Evolutionary conservation across 2,113 vertebrate genomes (phyloP).

Genomic region (Myotis yumanensis): DNA sequence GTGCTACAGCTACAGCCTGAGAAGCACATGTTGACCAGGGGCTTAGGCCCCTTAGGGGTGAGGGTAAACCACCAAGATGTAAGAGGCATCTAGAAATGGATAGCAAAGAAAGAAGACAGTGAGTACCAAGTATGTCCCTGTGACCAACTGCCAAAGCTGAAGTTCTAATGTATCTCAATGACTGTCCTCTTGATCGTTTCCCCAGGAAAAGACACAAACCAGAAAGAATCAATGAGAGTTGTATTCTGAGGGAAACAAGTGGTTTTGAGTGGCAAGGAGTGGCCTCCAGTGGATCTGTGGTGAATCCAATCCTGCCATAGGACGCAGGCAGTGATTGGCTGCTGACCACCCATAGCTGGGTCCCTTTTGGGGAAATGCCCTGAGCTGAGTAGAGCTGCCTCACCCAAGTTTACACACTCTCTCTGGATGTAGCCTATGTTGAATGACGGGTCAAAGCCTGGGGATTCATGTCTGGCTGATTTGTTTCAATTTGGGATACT

Average conservation of each 20-base stretch:
- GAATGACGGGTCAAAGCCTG: neutral
- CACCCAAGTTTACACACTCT: neutral
- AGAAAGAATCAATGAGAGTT: neutral
- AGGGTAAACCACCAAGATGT: neutral
- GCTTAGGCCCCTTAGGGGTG: neutral
- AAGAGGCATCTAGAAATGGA: neutral
- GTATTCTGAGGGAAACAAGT: neutral
- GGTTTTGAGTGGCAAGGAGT: neutral
- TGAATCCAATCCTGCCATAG: neutral
- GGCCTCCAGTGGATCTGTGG: neutral
- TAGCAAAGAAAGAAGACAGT: neutral
- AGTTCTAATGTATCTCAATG: neutral
- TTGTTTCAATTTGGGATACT: neutral
- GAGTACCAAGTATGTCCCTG: neutral
- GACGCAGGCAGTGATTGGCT: neutral
- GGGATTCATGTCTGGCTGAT: neutral
- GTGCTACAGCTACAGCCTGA: neutral
- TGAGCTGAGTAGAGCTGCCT: neutral
- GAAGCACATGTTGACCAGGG: neutral
- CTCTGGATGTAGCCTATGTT: neutral
- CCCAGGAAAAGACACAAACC: neutral
- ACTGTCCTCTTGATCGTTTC: neutral
- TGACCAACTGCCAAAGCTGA: neutral
- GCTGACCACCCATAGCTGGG: neutral
- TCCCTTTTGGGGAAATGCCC: neutral